These are phyloP conservation scores for Chelmon rostratus DNA, from an alignment of 2,797 vertebrate genomes.

Conservation along the genomic window DNA sequence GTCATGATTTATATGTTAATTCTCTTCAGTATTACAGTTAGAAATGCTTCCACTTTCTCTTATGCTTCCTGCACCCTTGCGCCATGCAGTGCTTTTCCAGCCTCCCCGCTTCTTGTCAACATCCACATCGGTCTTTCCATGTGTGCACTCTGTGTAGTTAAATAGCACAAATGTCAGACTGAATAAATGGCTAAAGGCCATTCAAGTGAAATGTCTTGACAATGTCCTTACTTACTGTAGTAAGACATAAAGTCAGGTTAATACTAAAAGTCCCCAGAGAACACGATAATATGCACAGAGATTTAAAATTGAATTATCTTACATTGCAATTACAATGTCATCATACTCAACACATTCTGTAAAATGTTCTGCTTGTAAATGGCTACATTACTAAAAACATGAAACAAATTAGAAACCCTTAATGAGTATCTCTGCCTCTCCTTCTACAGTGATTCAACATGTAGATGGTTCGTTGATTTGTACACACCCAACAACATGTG, in stretches of 20 bases:
- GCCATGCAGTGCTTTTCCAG: not conserved
- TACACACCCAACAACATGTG: constrained; percentile 21
- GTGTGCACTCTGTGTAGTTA: constrained; percentile 7
- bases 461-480: constrained; percentile 4
- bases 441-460: constrained; percentile 26
- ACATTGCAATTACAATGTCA: constrained; percentile 11
- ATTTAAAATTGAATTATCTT: constrained; percentile 37
- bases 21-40: not conserved
- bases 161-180: constrained; percentile 49
- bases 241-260: constrained; percentile 21
- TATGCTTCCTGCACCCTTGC: constrained; percentile 2
- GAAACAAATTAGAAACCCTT: constrained; percentile 8
- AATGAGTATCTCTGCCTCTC: constrained; percentile 19
- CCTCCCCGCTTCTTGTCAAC: constrained; percentile 8
- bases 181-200: constrained; percentile 39
- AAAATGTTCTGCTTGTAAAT: constrained; percentile 32
- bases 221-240: constrained; percentile 13
- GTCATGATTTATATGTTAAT: not conserved
- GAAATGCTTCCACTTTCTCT: not conserved
- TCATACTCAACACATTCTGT: constrained; percentile 6
- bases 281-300: not conserved
- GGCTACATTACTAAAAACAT: constrained; percentile 13
- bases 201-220: constrained; percentile 42
- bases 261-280: constrained; percentile 8
- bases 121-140: constrained; percentile 25